Percentiles rank a stretch among this genome's conserved stretches.
These are phyloP conservation scores for Galerucella pusilla DNA, from an alignment of 2,888 invertebrate species.

Conservation along the genomic window DNA sequence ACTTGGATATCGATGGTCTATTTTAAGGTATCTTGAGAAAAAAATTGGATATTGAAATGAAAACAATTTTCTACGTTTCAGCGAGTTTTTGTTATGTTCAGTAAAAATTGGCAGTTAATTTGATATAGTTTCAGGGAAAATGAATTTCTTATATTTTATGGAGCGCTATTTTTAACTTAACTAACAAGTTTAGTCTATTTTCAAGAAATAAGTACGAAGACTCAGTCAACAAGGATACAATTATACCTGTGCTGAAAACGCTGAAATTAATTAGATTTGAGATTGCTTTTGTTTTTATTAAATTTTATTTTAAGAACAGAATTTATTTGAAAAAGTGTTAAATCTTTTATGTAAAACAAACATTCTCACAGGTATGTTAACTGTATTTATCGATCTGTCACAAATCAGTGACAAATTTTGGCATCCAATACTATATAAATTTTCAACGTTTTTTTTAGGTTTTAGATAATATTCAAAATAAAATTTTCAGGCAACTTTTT, in stretches of 20 bases:
- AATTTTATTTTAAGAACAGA: background rate
- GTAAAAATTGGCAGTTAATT: background rate
- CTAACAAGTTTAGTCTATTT: background rate
- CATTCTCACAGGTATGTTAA: background rate
- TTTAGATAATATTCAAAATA: no score
- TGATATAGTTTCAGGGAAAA: background rate
- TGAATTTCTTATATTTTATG: background rate
- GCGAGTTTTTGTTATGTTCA: background rate
- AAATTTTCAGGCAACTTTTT: no score
- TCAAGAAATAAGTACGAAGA: constrained; percentile 1
- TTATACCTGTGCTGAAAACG: background rate
- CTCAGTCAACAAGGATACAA: background rate
- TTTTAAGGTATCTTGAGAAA: background rate
- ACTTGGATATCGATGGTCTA: background rate
- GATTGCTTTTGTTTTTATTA: background rate
- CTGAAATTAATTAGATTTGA: background rate
- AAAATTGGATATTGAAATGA: background rate
- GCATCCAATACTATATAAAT: no score
- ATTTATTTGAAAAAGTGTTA: background rate
- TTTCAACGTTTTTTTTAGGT: no score
- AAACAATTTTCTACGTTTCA: constrained; percentile 1
- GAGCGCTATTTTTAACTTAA: background rate
- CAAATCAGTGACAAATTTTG: background rate
- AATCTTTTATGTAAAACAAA: background rate
- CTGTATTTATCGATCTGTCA: background rate